Evolutionary conservation across 2,797 vertebrate species (phyloP), one percentile per base, ranked within the genome.

Genomic region (Sebastes steindachneri): DNA sequence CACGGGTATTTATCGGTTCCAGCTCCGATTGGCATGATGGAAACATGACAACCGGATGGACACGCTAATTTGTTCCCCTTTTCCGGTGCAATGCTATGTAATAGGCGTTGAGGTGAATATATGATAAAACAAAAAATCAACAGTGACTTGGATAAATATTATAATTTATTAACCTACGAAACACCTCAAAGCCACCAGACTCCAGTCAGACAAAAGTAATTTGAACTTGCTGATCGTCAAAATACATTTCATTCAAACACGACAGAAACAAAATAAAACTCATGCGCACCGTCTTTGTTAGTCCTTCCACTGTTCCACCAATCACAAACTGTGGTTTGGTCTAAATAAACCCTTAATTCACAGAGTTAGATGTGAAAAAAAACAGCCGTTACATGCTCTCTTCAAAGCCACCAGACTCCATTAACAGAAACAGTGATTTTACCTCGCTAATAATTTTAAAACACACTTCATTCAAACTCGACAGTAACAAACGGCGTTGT

Each of bases 341-440:
- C 0, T 5, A 19, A 51, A 51, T n/a, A n/a, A 51, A 51, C 17
- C 17, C 15, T 19, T 8, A 19, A 48, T 17, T 51, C 17, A 51
- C 48, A 3, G 17, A 19, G 48, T 51, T 51, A 51, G 17, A 51
- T 51, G 19, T 51, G 19, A n/a, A 51, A 51, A 51, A 3, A 51
- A 51, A 51, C 48, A n/a, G 0, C 0, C 0, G 48, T 51, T n/a
- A 51, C 4, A 51, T 51, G 19, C 48, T 51, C 0, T 51, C 7
- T 19, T 51, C 17, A 51, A 51, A 51, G 15, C 48, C 5, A 51
- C 48, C 19, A 51, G 19, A 51, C 48, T 45, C 15, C 41, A 45
- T 45, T 45, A 0, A 51, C 48, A n/a, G 0, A 0, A 45, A 45
- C 41, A 1, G 0, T 7, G 0, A 45, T 45, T 45, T 41, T 41